Percentiles rank a stretch among this genome's conserved stretches.
These are phyloP conservation scores for Loriculus beryllinus DNA, from an alignment of 2,797 vertebrate genomes.

Conservation along the genomic window DNA sequence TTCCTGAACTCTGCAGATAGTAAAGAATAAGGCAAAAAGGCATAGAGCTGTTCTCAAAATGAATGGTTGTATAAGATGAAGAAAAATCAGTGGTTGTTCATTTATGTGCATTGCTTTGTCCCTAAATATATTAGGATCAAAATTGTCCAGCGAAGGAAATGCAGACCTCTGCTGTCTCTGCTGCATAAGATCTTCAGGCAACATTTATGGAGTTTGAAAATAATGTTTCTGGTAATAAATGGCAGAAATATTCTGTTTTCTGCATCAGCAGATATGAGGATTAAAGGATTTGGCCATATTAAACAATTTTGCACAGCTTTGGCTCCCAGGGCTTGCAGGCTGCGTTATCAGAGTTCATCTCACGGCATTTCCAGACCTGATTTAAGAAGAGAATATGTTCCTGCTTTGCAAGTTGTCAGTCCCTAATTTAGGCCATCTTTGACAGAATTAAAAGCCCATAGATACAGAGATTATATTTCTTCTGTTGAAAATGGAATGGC, in stretches of 20 bases:
- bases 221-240: conserved; percentile 80
- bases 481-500: conserved; percentile 56
- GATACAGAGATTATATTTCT: conserved; percentile 68
- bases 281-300: conserved; percentile 79
- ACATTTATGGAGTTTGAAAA: conserved; percentile 70
- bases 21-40: conserved; percentile 11
- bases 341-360: conserved; percentile 75
- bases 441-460: conserved; percentile 70
- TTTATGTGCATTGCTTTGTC: conserved; percentile 55
- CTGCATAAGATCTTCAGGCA: conserved; percentile 63
- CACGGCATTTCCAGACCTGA: conserved; percentile 74
- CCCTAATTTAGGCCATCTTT: conserved; percentile 74
- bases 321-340: conserved; percentile 72
- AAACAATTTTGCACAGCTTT: conserved; percentile 80
- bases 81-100: conserved; percentile 32
- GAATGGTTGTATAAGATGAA: conserved; percentile 5
- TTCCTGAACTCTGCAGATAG: conserved; percentile 32
- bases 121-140: conserved; percentile 59
- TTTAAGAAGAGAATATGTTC: conserved; percentile 73
- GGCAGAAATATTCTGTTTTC: conserved; percentile 78
- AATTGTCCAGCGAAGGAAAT: conserved; percentile 53
- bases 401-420: conserved; percentile 74
- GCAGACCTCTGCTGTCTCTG: conserved; percentile 47
- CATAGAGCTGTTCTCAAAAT: conserved; percentile 34
- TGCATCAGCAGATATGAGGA: conserved; percentile 81